A percentile compares a stretch with the other conserved stretches of the same genome.
Evolutionary conservation across 2,888 invertebrate genomes (phyloP).

Genomic region (Odiellus spinosus): DNA sequence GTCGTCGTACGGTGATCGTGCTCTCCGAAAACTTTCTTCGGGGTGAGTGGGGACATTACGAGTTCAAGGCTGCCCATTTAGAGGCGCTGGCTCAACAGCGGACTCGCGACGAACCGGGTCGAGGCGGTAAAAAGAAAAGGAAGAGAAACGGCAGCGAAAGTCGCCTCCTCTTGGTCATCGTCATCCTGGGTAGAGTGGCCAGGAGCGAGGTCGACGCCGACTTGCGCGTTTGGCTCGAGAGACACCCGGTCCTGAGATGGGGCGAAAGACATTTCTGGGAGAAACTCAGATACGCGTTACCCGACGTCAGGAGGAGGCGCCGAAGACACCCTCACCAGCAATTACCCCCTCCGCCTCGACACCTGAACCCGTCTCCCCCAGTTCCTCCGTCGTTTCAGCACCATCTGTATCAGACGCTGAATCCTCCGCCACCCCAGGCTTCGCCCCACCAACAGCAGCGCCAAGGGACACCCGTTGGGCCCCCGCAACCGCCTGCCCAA

Average conservation of each 20-base stretch:
- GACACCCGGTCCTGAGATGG: slow-evolving; percentile 66
- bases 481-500: too few species aligned
- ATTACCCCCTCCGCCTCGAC: too few species aligned
- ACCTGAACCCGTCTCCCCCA: too few species aligned
- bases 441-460: too few species aligned
- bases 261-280: slow-evolving; percentile 90
- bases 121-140: too few species aligned
- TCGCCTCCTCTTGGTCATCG: slow-evolving; percentile 7
- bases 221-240: slow-evolving; percentile 68
- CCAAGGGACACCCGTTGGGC: too few species aligned
- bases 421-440: too few species aligned
- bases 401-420: too few species aligned
- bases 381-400: too few species aligned
- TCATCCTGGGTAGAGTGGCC: slow-evolving; percentile 13
- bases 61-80: slow-evolving; percentile 49
- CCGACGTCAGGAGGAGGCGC: slow-evolving; percentile 35
- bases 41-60: slow-evolving; percentile 56
- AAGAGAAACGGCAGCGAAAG: too few species aligned
- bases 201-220: slow-evolving; percentile 67
- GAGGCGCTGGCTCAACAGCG: slow-evolving; percentile 30
- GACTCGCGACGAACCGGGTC: slow-evolving; percentile 6
- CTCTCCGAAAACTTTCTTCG: slow-evolving; percentile 50
- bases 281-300: slow-evolving; percentile 67
- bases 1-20: slow-evolving; percentile 46
- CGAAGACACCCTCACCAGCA: neutral